Evolutionary conservation across 2,797 vertebrate species (phyloP), one percentile per base, ranked within the genome.

Genomic region (Poeciliopsis infans): DNA sequence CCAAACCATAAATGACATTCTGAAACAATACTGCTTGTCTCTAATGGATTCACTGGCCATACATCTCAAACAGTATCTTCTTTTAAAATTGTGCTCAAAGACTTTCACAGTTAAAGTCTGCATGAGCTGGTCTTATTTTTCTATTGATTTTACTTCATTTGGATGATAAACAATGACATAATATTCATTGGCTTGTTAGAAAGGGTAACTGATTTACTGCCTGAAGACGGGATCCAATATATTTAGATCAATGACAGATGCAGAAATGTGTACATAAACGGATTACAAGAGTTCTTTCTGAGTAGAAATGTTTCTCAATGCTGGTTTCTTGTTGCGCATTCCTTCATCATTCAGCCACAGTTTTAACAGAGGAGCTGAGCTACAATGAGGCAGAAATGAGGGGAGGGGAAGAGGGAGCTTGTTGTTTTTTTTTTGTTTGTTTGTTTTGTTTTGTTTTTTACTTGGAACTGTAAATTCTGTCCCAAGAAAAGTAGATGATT

Each of bases 331-430:
- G 12, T 33, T 72, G 82, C 80, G 74, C 90, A 94, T 95, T 95
- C 94, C 90, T 93, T 68, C 49, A 77, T 86, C 87, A 80, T 94
- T 94, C 91, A 91, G 82, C 72, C 83, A 91, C 93, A 95, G 94
- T 94, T 95, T 91, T 88, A 85, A 72, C 6, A 1, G 53, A 31
- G 55, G 41, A 59, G 66, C 16, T 72, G 53, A 74, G 43, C 47
- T 43, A 51, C 51, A 73, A 36, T 7, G 4, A 25, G 23, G 55
- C 73, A 41, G 33, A 51, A 8, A 68, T 46, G n/a, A 43, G 5
- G 11, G 7, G 36, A 5, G 36, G 36, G 36, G 31, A 31, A 36
- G 3, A 5, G 36, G 5, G 36, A 39, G 5, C 36, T 39, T 39
- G 36, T 39, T 39, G 36, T 39, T 39, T 39, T 39, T 5, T 11